phyloP scores from a whole-genome alignment of 2,888 invertebrate genomes.

The Cyaniris semiargus region DNA sequence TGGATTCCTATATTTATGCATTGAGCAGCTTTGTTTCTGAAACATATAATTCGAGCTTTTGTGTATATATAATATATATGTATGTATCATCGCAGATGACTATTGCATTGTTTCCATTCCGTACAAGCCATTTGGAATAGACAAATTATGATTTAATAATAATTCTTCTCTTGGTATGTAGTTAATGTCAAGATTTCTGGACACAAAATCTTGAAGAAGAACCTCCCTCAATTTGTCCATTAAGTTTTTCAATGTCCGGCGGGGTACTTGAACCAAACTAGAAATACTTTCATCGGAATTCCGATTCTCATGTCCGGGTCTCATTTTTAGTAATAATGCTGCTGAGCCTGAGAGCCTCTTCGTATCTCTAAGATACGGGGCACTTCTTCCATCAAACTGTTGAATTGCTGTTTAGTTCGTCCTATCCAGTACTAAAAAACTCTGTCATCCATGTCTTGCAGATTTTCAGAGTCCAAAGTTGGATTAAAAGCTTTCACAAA shows the following conservation, averaged over 20 bases:
- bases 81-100: conserved; percentile 29
- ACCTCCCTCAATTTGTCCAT: conserved; percentile 7
- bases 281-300: conserved; percentile 27
- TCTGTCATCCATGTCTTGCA: conserved; percentile 34
- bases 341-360: conserved; percentile 28
- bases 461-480: conserved; percentile 35
- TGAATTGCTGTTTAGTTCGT: conserved; percentile 28
- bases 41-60: conserved; percentile 28
- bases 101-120: conserved; percentile 18
- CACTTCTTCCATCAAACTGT: conserved; percentile 23
- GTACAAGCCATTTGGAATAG: conserved; percentile 24
- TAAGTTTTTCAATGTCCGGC: not conserved
- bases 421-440: conserved; percentile 36
- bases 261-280: not conserved
- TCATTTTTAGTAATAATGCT: conserved; percentile 26
- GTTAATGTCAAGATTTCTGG: not conserved
- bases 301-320: too few species aligned
- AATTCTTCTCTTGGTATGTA: not conserved
- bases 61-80: conserved; percentile 28
- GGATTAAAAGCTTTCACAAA: not conserved
- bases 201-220: not conserved
- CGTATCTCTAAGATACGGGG: conserved; percentile 20
- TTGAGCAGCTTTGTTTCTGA: conserved; percentile 16
- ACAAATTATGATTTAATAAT: not conserved
- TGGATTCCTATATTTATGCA: conserved; percentile 29